Evolutionary conservation across 1,140 invertebrate species (phyloP), one percentile per base, ranked within the genome.

Genomic region (Drosophila melanogaster): DNA sequence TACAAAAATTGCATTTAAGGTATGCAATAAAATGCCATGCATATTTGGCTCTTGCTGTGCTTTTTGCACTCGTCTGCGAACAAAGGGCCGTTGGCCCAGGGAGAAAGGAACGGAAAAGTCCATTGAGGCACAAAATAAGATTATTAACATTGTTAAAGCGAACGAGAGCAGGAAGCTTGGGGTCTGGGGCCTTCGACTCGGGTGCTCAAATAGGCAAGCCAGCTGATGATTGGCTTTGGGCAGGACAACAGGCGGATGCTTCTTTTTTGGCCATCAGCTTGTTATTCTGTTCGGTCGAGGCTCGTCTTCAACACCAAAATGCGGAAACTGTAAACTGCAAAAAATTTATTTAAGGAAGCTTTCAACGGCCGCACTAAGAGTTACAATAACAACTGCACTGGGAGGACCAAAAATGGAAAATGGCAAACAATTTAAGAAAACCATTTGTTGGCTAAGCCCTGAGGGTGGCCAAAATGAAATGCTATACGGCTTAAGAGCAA

Each of bases 141-240:
- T 86, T 86, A 86, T 86, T 86, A 86, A 86, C 83, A 77, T 86
- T 86, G 83, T 87, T 86, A 86, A 86, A 86, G 59, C 79, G 83
- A 86, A 83, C 83, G 79, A 79, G 73, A 37, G 55, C 49, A 72
- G 69, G 77, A 81, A 74, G 79, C 56, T 19, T 15, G 40, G 10
- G 72, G 38, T 50, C 49, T 38, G 38, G 43, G 40, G 35, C 33
- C 22, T n/a, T 41, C 11, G 22, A 57, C 12, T 44, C 30, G 17
- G 40, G 6, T 12, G n/a, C 33, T 33, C 37, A 26, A 37, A 46
- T 8, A 46, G 55, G 6, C 30, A 35, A 57, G 38, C 30, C 50
- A 30, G 11, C 56, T 33, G 70, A 55, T 85, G 69, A 85, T 81
- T 85, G 81, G 73, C 77, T 75, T 57, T 62, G 43, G 57, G 43